Evolutionary conservation across 92 coral and sea anemone genomes (phyloP).

Genomic region (Blastomussa wellsi): DNA sequence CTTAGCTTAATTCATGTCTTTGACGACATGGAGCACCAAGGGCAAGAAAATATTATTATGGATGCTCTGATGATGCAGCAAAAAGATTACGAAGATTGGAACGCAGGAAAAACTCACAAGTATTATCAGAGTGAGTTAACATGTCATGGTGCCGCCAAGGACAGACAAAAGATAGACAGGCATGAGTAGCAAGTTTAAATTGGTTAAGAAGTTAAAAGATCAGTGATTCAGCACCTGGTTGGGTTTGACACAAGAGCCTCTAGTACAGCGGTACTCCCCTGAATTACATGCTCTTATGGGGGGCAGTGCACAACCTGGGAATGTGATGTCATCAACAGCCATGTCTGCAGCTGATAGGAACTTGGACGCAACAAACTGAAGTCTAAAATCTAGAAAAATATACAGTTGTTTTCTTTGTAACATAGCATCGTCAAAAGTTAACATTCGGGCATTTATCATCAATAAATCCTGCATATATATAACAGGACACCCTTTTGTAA

Average conservation of each 20-base stretch:
- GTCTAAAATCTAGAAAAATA: slow-evolving; percentile 25
- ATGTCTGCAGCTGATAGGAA: slow-evolving; percentile 83
- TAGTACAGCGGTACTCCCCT: slow-evolving; percentile 91
- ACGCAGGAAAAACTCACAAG: no score
- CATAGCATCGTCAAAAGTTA: neutral
- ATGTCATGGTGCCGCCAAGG: neutral
- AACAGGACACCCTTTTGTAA: no score
- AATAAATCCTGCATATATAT: no score
- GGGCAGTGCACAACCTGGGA: slow-evolving; percentile 87
- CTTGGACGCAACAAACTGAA: slow-evolving; percentile 77
- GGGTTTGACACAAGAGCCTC: slow-evolving; percentile 97
- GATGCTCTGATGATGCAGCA: no score
- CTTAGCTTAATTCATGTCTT: no score
- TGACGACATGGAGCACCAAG: no score
- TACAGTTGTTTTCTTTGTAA: neutral
- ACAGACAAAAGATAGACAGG: no score
- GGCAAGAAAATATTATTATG: no score
- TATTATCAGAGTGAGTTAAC: no score
- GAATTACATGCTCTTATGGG: slow-evolving; percentile 77
- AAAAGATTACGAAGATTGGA: no score
- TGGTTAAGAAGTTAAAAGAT: neutral
- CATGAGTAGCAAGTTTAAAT: neutral
- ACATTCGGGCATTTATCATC: neutral
- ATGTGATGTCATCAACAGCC: slow-evolving; percentile 92
- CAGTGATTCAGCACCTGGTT: slow-evolving; percentile 58